These are phyloP conservation scores for Poeciliopsis prolifica DNA, from an alignment of 2,113 vertebrate species.

Conservation along the genomic window DNA sequence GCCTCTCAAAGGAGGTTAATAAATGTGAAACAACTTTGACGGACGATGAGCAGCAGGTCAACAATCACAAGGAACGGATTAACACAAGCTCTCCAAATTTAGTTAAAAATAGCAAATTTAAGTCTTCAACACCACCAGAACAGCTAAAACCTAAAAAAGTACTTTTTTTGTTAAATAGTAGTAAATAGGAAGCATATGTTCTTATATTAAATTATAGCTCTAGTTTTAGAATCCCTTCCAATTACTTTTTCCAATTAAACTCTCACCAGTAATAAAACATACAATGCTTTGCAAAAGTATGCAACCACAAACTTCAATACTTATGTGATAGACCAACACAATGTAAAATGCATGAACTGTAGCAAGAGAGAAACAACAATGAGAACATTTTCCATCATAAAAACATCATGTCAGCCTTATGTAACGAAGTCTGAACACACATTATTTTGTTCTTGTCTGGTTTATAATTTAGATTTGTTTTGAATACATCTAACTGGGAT, in stretches of 20 bases:
- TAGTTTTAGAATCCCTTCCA: slow-evolving; percentile 68
- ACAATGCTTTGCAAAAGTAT: background rate
- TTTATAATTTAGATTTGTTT: background rate
- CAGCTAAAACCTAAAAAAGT: slow-evolving; percentile 49
- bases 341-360: background rate
- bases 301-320: background rate
- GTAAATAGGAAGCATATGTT: slow-evolving; percentile 84
- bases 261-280: background rate
- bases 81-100: too few species aligned
- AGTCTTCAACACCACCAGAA: slow-evolving; percentile 3
- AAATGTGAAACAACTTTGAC: slow-evolving; percentile 8
- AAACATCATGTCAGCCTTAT: background rate
- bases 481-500: slow-evolving; percentile 14
- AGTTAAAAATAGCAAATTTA: slow-evolving; percentile 11
- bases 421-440: background rate
- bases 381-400: background rate
- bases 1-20: slow-evolving; percentile 19
- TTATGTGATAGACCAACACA: background rate
- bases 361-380: background rate
- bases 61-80: slow-evolving; percentile 45
- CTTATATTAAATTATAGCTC: slow-evolving; percentile 76
- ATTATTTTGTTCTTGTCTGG: background rate
- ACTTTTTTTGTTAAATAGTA: slow-evolving; percentile 73
- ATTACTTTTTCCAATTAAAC: background rate
- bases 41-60: background rate